Evolutionary conservation across 2,113 vertebrate species (phyloP), one percentile per base, ranked within the genome.

Genomic region (Oreochromis tanganicae): DNA sequence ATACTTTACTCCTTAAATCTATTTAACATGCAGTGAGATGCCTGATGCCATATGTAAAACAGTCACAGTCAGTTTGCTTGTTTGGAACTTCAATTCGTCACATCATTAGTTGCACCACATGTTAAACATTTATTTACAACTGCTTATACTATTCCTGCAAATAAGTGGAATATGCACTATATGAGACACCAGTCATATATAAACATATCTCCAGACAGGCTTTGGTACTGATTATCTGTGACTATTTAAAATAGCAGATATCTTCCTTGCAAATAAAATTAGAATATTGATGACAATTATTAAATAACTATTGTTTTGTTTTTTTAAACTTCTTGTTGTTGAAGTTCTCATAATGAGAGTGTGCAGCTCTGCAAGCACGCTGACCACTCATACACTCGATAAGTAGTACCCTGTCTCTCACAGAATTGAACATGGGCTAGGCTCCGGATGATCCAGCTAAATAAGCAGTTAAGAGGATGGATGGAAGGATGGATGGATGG

Each of bases 251-350:
- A 46, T 27, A 27, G 21, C 38, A 73, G 38, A 43, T 43, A 71
- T 71, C n/a, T 24, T 16, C n/a, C 12, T 71, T 71, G n/a, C 66
- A 43, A 71, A 71, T 71, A 71, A 16, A 71, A 16, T 43, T 41
- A 9, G n/a, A 29, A 43, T 71, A 71, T 24, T 24, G 4, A 21
- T 71, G 66, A 71, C 4, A 71, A 14, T 68, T 9, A 9, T 68
- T 68, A 41, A 41, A 68, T 14, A 71, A 16, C 38, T 24, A 27
- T 46, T 71, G 2, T 0, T 1, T 19, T 2, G 19, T n/a, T 9
- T 52, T 52, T 43, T 4, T 3, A 3, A 1, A 48, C 71, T 19
- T 75, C 43, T 50, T 78, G 43, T 29, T 78, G 43, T 50, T 0
- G 3, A 78, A 5, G 71, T 50, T 78, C 41, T 19, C 71, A 48